These are phyloP conservation scores for Hippopotamyrus pictus DNA, from an alignment of 2,797 vertebrate species.

Conservation along the genomic window DNA sequence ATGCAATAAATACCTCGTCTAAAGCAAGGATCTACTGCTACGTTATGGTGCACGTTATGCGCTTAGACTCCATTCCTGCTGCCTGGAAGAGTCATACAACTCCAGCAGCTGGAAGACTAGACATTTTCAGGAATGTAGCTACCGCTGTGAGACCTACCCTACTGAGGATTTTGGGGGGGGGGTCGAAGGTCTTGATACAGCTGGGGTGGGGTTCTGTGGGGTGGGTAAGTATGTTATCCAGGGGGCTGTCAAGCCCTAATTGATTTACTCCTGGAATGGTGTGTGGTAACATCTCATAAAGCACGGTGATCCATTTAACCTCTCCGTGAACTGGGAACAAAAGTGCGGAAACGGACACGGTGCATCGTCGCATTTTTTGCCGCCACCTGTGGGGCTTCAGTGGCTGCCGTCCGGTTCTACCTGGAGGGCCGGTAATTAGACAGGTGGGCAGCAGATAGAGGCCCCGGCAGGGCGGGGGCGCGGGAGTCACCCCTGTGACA, in stretches of 20 bases:
- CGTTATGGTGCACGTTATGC: background rate
- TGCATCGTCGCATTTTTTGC: background rate
- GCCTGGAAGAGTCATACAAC: background rate
- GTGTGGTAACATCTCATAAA: constrained; percentile 2
- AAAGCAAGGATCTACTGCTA: background rate
- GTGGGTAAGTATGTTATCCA: background rate
- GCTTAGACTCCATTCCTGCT: background rate
- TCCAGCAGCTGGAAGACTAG: background rate
- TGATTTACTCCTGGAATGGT: background rate
- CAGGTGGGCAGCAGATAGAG: background rate
- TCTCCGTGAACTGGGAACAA: background rate
- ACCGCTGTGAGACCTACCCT: background rate
- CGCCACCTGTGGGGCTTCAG: background rate
- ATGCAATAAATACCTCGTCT: constrained; percentile 14
- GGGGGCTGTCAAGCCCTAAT: background rate
- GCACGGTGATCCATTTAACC: background rate
- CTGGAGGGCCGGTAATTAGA: background rate
- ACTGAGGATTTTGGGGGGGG: background rate
- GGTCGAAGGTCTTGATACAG: background rate
- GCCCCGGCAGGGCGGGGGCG: background rate
- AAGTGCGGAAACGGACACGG: background rate
- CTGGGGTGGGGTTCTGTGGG: background rate
- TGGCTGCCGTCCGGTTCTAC: background rate
- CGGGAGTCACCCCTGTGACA: background rate
- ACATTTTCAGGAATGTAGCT: background rate